phyloP scores from a whole-genome alignment of 2,113 vertebrate genomes.

The Neogale vison region DNA sequence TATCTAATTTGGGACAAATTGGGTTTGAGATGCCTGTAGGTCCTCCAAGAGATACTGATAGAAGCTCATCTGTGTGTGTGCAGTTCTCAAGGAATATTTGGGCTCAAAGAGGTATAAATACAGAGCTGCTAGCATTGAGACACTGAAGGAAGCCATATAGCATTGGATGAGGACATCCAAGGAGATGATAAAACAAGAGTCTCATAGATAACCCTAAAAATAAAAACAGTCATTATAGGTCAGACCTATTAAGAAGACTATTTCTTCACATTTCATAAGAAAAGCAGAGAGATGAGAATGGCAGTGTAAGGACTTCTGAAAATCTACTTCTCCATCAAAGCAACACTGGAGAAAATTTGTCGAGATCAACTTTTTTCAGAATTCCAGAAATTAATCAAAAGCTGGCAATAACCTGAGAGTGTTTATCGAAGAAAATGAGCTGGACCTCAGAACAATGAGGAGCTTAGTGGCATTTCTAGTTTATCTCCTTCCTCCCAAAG shows the following conservation, averaged over 20 bases:
- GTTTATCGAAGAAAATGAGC: neutral
- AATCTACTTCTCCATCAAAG: neutral
- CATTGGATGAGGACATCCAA: neutral
- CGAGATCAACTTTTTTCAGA: neutral
- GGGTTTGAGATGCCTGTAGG: neutral
- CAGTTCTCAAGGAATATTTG: neutral
- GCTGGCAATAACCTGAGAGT: neutral
- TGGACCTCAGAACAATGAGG: neutral
- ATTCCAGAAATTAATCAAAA: neutral
- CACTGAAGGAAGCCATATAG: neutral
- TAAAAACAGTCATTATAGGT: neutral
- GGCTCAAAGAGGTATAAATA: neutral
- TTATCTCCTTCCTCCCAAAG: neutral
- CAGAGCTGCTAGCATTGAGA: neutral
- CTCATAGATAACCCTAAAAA: neutral
- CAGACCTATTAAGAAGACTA: neutral
- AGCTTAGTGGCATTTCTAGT: neutral
- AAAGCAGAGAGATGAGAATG: neutral
- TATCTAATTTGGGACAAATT: neutral
- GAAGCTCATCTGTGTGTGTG: neutral
- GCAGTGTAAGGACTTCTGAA: neutral
- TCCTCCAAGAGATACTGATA: neutral
- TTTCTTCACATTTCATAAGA: neutral
- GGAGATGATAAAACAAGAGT: neutral
- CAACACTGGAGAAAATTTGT: neutral